These are phyloP conservation scores for Eulemur mongoz DNA, from an alignment of 2,797 vertebrate genomes.

Conservation along the genomic window DNA sequence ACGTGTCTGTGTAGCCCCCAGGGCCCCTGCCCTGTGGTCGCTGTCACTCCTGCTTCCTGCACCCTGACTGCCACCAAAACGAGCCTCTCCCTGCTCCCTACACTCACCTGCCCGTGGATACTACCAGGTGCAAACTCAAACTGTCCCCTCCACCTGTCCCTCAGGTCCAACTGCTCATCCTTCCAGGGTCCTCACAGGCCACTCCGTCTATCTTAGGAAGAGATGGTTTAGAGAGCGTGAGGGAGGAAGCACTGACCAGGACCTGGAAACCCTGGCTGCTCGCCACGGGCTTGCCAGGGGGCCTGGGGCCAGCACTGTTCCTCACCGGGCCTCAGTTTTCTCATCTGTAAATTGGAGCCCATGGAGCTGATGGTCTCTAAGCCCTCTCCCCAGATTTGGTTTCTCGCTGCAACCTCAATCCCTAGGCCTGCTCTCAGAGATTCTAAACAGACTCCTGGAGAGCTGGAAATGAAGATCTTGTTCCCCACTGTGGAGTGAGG, in stretches of 20 bases:
- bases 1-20: not conserved
- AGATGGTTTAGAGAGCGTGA: accelerated
- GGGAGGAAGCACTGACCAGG: not conserved
- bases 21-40: not conserved
- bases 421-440: not conserved
- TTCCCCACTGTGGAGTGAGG: no score
- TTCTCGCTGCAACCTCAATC: accelerated
- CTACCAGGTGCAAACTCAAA: not conserved
- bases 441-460: not conserved
- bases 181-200: not conserved
- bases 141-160: not conserved
- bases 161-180: not conserved
- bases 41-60: not conserved
- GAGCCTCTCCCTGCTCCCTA: not conserved
- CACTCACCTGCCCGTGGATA: not conserved
- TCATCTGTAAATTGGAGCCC: not conserved
- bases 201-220: no score
- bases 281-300: not conserved
- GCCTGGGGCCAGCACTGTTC: not conserved
- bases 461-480: not conserved
- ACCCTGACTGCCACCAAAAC: not conserved
- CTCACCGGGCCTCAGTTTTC: not conserved
- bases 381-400: accelerated
- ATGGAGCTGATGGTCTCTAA: not conserved
- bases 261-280: not conserved